These are phyloP conservation scores for Torymus texanus DNA, from an alignment of 2,888 invertebrate species.

Conservation along the genomic window DNA sequence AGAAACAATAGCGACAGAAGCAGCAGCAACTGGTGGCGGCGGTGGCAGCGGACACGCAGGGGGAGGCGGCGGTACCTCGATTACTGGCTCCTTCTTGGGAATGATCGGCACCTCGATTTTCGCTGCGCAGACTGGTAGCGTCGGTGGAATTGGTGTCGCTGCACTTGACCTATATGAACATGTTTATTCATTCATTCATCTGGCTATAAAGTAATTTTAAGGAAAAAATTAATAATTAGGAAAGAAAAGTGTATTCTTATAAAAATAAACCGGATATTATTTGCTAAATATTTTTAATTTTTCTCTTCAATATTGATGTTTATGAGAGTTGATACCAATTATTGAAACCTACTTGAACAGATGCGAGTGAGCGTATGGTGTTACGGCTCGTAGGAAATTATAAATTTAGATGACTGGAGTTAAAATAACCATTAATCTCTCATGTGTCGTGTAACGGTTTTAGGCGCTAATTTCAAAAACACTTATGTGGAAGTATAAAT, in stretches of 20 bases:
- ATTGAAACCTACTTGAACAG: not conserved
- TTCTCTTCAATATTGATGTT: too few relatives aligned
- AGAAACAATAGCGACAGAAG: too few relatives aligned
- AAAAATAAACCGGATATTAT: too few relatives aligned
- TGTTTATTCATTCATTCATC: not conserved
- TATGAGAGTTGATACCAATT: not conserved
- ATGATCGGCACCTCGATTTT: slow-evolving; percentile 61
- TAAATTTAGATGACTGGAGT: too few relatives aligned
- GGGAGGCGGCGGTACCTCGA: slow-evolving; percentile 57
- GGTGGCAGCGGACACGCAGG: slow-evolving; percentile 57
- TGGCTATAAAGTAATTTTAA: not conserved
- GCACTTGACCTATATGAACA: slow-evolving; percentile 53
- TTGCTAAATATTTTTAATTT: too few relatives aligned
- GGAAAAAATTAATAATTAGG: too few relatives aligned
- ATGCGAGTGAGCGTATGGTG: not conserved
- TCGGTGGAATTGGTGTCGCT: slow-evolving; percentile 47
- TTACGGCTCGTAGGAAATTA: too few relatives aligned
- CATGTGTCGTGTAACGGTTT: not conserved
- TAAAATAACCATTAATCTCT: not conserved
- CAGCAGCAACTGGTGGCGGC: slow-evolving; percentile 8
- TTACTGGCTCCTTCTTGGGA: slow-evolving; percentile 61
- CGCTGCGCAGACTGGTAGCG: slow-evolving; percentile 47
- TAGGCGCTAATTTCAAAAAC: not conserved
- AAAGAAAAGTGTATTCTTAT: too few relatives aligned
- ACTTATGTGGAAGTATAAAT: not conserved